Evolutionary conservation across 2,888 invertebrate species (phyloP).

Genomic region (Cylloceria caligata): DNA sequence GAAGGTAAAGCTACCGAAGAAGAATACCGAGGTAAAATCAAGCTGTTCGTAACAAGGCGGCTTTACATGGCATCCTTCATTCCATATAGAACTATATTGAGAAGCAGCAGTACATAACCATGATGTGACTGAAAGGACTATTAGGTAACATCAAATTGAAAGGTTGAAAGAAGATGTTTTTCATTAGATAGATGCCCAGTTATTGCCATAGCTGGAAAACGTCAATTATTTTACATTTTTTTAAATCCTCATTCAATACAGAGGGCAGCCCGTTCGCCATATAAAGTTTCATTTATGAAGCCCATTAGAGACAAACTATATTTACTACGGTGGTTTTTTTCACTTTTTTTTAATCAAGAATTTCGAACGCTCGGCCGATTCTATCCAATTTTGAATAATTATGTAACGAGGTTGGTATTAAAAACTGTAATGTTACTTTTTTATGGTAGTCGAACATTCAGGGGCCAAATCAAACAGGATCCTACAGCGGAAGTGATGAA

Average conservation of each 20-base stretch:
- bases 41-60: slow-evolving; percentile 42
- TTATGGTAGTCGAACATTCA: too few species aligned
- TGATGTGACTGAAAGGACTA: slow-evolving; percentile 12
- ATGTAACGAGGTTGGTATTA: too few species aligned
- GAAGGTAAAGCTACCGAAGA: slow-evolving; percentile 49
- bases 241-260: too few species aligned
- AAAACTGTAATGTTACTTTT: too few species aligned
- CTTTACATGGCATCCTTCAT: slow-evolving; percentile 54
- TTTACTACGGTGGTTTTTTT: not conserved
- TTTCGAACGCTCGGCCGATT: too few species aligned
- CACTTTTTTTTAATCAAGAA: too few species aligned
- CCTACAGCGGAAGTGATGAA: too few species aligned
- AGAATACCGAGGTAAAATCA: slow-evolving; percentile 47
- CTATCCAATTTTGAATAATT: too few species aligned
- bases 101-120: not conserved
- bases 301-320: not conserved
- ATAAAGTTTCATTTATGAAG: not conserved
- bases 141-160: slow-evolving; percentile 5
- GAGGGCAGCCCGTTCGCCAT: not conserved
- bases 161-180: slow-evolving; percentile 15
- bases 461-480: too few species aligned
- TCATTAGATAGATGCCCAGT: not conserved
- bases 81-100: slow-evolving; percentile 37
- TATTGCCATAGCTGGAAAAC: not conserved
- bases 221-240: too few species aligned